Base-by-base conservation (phyloP, 2,797 vertebrate species). In the Pempheris klunzingeri region DNA sequence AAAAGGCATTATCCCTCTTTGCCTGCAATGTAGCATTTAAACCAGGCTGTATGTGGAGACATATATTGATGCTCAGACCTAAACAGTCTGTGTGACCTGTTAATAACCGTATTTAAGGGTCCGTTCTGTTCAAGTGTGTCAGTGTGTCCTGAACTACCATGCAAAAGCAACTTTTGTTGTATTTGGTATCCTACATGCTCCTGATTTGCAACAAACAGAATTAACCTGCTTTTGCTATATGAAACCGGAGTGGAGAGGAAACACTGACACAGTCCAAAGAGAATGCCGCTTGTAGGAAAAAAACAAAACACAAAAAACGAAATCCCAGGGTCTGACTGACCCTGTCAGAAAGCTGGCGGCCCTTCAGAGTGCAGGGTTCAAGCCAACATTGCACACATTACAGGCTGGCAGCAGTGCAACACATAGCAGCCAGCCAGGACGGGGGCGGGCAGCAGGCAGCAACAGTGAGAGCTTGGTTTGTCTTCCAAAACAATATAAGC, bases 301-400 rank as follows among this genome's bases (percentile, higher is more conserved):
- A 58, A 47, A 44, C n/a, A 60, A 49, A n/a, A n/a, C n/a, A n/a
- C n/a, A n/a, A 68, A 66, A 24, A 43, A 26, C 11, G 0, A 71
- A 86, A 71, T 2, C 60, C 66, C 72, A 1, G 58, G 65, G 64
- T 88, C 66, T 39, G 77, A 70, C 32, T 36, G 69, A 75, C 82
- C 60, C 62, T 54, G 78, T 69, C 83, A 88, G 67, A 82, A 64
- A 84, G 41, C 76, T 81, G 75, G 81, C 69, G 4, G 67, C 53
- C 68, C 53, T 67, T 68, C 77, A 74, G 71, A 85, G 79, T 53
- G 32, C 84, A 81, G 64, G 52, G 90, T 76, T 86, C 80, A 85
- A 65, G 83, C 84, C 76, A 84, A 83, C 78, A 61, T 43, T 73
- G 74, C 11, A 85, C 85, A 78, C 61, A 80, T 85, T 73, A 87